Evolutionary conservation across 2,113 vertebrate genomes (phyloP), one percentile per base, ranked within the genome.

Genomic region (Sander vitreus): DNA sequence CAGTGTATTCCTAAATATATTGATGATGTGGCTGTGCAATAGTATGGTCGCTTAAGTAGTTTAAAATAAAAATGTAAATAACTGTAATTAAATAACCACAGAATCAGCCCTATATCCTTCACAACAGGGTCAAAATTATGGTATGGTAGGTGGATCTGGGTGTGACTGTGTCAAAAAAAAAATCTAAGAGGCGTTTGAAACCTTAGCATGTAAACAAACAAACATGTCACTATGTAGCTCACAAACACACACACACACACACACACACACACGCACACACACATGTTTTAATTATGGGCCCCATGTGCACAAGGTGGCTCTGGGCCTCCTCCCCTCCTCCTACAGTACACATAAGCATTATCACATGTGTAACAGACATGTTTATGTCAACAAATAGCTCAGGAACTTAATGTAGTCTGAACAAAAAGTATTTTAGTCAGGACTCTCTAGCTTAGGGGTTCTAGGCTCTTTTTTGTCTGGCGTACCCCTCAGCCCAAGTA

Each of bases 161-260:
- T 58, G 63, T 30, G 50, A 43, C 30, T 39, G 6, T 9, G 4
- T 54, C 4, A 39, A 19, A 69, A 25, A 69, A 25, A 21, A 39
- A 18, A 30, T 15, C 3, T 15, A 27, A n/a, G 2, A 57, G 3
- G 15, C 21, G 55, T 45, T 3, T 64, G 11, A 53, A 27, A 58
- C 23, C 2, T 45, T 9, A 68, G 59, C 71, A 66, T 71, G 30
- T 60, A 66, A 72, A 39, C 54, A 75, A 14, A 67, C 39, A 75
- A 14, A 67, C 27, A 23, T 19, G 25, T 9, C 51, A 25, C 54
- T 65, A 18, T 71, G 25, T 10, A 5, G 53, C 43, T 51, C 21
- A 59, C 55, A 73, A 0, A 57, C 51, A 55, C 51, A 57, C 0
- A 2, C 59, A 16, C 50, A 57, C 51, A 55, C 68, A 57, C 0